These are phyloP conservation scores for Adela reaumurella DNA, from an alignment of 2,888 invertebrate species.

Conservation along the genomic window DNA sequence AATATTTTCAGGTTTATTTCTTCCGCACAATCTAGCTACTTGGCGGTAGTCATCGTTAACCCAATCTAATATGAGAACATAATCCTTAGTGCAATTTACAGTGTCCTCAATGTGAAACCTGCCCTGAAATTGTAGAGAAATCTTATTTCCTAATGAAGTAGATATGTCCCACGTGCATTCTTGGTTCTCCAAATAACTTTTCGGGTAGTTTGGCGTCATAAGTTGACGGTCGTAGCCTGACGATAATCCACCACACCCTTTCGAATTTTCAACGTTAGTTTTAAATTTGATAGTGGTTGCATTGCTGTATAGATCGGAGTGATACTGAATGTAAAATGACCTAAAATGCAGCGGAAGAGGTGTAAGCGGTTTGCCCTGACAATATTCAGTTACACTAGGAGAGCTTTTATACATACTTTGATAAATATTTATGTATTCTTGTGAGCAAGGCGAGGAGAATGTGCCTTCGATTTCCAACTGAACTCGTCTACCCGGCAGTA, in stretches of 20 bases:
- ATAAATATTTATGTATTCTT: constrained; percentile 48
- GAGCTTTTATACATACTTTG: constrained; percentile 58
- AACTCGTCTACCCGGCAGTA: constrained; percentile 28
- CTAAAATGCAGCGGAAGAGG: constrained; percentile 47
- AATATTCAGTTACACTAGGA: constrained; percentile 58
- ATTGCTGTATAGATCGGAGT: constrained; percentile 39
- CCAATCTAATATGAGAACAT: constrained; percentile 62
- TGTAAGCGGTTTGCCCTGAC: constrained; percentile 49
- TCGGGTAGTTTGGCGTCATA: constrained; percentile 60
- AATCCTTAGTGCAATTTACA: constrained; percentile 71
- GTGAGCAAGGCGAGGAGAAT: constrained; percentile 24
- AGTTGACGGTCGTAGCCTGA: constrained; percentile 38
- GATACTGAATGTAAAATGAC: constrained; percentile 66
- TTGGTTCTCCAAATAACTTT: constrained; percentile 65
- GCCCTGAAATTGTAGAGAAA: constrained; percentile 64
- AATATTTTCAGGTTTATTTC: constrained; percentile 48
- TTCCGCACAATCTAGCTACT: constrained; percentile 65
- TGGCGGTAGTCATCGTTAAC: constrained; percentile 46
- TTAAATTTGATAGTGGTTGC: constrained; percentile 27
- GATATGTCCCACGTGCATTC: constrained; percentile 79
- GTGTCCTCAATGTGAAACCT: constrained; percentile 74
- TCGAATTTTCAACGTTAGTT: constrained; percentile 21
- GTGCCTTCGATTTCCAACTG: constrained; percentile 29
- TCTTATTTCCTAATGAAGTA: constrained; percentile 60
- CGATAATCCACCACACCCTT: constrained; percentile 68